Percentiles rank a stretch among this genome's conserved stretches.
Evolutionary conservation across 2,113 vertebrate species (phyloP).

Genomic region (Macroglossus sobrinus): DNA sequence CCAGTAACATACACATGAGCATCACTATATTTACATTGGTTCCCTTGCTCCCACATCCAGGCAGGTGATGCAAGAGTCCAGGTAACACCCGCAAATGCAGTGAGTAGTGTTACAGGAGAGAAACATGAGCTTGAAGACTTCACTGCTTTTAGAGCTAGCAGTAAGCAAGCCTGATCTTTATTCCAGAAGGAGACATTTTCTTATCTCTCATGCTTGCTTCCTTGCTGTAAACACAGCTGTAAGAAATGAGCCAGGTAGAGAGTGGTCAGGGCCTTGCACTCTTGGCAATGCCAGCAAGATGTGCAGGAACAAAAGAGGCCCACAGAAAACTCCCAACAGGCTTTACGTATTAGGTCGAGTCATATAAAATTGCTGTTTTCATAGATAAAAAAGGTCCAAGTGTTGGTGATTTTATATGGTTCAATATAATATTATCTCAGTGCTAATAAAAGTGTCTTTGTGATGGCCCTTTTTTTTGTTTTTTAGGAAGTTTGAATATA

Average conservation of each 20-base stretch:
- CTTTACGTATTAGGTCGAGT: not conserved
- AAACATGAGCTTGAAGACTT: not conserved
- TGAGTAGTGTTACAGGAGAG: not conserved
- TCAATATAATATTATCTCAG: not conserved
- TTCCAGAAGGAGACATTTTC: not conserved
- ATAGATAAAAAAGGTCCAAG: not conserved
- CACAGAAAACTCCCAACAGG: not conserved
- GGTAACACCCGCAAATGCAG: not conserved
- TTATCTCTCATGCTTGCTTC: not conserved
- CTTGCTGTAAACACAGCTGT: not conserved
- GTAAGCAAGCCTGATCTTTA: not conserved
- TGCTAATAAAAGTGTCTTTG: not conserved
- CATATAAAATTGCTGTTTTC: not conserved
- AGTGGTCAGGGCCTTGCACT: not conserved
- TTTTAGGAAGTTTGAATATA: not conserved
- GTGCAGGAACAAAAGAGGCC: not conserved
- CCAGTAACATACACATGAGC: not conserved
- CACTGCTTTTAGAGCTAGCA: not conserved
- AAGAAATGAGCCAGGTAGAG: not conserved
- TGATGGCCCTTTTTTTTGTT: not conserved
- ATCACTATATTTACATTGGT: not conserved
- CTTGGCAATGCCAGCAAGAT: not conserved
- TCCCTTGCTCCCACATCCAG: not conserved
- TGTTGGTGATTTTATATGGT: not conserved
- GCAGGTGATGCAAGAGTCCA: not conserved